Evolutionary conservation across 2,888 invertebrate genomes (phyloP), one percentile per base, ranked within the genome.

Genomic region (Eretmocerus hayati): DNA sequence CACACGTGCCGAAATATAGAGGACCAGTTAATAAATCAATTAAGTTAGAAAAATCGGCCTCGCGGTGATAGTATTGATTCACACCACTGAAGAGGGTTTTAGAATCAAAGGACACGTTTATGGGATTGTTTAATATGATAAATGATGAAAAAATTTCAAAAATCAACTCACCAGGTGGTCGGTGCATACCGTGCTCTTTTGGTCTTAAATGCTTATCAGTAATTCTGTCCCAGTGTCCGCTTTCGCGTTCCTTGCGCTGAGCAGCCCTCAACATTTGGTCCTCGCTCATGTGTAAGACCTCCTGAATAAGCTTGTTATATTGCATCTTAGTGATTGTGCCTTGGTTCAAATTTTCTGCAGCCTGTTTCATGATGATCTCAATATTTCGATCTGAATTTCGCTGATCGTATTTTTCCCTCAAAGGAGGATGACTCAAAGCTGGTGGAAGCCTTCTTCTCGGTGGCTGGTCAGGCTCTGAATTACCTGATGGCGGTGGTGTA

Each of bases 361-460:
- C 92, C 62, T 89, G 87, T 9, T 81, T 80, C 65, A 90, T 83
- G 50, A 90, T 88, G 37, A 84, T 83, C 51, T 86, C 83, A 58
- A 86, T 84, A 48, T 83, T 83, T 51, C 79, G 79, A 56, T 83
- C 76, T 1, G 72, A 65, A 48, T 72, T 74, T 48, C 77, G 74
- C 1, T 72, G 71, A 46, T 78, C 71, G n/a, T n/a, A n/a, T 53
- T 81, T 81, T 1, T 69, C 72, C 42, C 81, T 80, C 13, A 58
- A 57, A 30, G 66, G 54, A 13, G 16, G 20, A n/a, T n/a, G n/a
- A n/a, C n/a, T n/a, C n/a, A n/a, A n/a, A n/a, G n/a, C n/a, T n/a
- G n/a, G n/a, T n/a, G 20, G 11, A 4, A 65, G 60, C 2, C 54
- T 37, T 20, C 50, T 36, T 2, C 53, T 44, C 11, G 50, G 50